Base-by-base conservation (phyloP, 2,888 invertebrate genomes). In the Agrenia bidenticulata region DNA sequence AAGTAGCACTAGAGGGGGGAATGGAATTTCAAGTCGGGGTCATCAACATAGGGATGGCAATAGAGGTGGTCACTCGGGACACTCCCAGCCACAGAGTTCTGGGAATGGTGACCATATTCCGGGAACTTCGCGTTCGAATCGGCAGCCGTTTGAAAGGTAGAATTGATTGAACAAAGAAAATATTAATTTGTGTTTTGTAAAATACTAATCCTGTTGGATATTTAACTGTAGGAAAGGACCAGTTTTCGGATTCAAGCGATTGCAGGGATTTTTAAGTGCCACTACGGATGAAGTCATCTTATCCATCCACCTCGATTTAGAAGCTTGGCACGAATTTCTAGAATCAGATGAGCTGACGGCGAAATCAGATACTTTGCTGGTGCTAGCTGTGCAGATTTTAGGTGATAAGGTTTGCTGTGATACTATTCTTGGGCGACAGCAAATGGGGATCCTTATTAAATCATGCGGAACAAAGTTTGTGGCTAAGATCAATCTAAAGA, bases 161-260 rank as follows among this genome's bases (percentile, higher is more conserved):
- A n/a, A n/a, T n/a, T n/a, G n/a, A n/a, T n/a, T n/a, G n/a, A n/a
- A n/a, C n/a, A n/a, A n/a, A n/a, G n/a, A n/a, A n/a, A n/a, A n/a
- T n/a, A n/a, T n/a, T n/a, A n/a, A n/a, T n/a, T n/a, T n/a, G n/a
- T n/a, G n/a, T n/a, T n/a, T n/a, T n/a, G n/a, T n/a, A n/a, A n/a
- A n/a, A n/a, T n/a, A n/a, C n/a, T n/a, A n/a, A n/a, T n/a, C n/a
- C n/a, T n/a, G n/a, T n/a, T n/a, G n/a, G n/a, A n/a, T n/a, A n/a
- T n/a, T n/a, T n/a, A n/a, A n/a, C n/a, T n/a, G n/a, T n/a, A 67
- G 67, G 42, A 63, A 67, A 13, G 67, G 70, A 17, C 71, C 71
- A 4, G 64, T 63, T 0, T 72, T 72, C 65, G 72, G 72, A 19
- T 72, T 69, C 45, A 72, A 65, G 37, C 42, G 67, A 2, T 51